Conservation (phyloP, 1,140 invertebrate genomes). For the Plutomurus gul region DNA sequence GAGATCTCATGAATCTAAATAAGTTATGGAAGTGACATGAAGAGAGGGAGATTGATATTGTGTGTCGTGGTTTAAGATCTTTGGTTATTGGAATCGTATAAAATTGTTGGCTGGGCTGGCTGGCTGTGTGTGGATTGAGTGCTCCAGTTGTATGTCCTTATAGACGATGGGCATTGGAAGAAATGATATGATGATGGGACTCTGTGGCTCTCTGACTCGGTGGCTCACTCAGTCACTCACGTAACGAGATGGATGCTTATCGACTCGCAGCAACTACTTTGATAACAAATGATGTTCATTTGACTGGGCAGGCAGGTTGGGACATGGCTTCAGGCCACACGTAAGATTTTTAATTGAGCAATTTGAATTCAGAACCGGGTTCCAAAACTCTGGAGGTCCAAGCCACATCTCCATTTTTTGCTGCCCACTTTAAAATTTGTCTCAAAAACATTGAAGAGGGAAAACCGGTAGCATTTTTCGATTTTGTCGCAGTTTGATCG, state of each 20-base stretch:
- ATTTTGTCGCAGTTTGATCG: conserved; percentile 53
- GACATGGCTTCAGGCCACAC: conserved; percentile 51
- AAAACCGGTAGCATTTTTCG: conserved; percentile 55
- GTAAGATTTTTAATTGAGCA: conserved; percentile 54
- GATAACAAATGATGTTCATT: conserved; percentile 54
- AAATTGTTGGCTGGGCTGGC: too few relatives aligned
- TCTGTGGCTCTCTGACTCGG: conserved; percentile 26
- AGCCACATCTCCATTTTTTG: conserved; percentile 31
- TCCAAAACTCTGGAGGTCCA: conserved; percentile 49
- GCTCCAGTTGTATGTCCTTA: too few relatives aligned
- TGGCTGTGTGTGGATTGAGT: too few relatives aligned
- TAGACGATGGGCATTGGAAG: too few relatives aligned
- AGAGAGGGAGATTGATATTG: conserved; percentile 4
- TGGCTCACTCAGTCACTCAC: conserved; percentile 20
- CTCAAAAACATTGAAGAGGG: conserved; percentile 31
- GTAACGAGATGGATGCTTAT: conserved; percentile 45
- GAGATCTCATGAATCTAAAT: conserved; percentile 18
- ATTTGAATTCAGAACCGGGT: conserved; percentile 53
- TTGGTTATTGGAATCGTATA: too few relatives aligned
- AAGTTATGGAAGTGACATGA: conserved; percentile 19
- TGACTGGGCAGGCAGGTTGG: conserved; percentile 49
- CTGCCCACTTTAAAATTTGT: conserved; percentile 41
- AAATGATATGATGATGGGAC: not conserved
- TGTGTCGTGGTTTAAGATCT: too few relatives aligned
- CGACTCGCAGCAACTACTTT: conserved; percentile 47